Conservation (phyloP, 23 tunicate species). For the Trididemnum miniatum region DNA sequence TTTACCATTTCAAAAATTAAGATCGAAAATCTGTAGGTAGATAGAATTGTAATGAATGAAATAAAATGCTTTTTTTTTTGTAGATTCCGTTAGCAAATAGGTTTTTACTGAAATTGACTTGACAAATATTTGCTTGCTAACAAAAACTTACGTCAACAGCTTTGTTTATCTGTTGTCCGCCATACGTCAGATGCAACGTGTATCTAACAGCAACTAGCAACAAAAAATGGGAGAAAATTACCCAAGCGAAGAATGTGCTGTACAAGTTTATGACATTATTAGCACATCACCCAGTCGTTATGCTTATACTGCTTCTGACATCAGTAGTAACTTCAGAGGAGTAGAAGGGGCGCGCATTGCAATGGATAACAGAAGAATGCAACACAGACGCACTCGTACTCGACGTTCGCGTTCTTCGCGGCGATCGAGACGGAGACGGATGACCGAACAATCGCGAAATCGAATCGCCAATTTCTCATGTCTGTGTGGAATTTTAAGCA, state of each 20-base stretch:
- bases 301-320: not conserved
- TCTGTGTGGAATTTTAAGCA: not conserved
- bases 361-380: not conserved
- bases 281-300: not conserved
- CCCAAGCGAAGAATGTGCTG: not conserved
- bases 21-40: too few species aligned
- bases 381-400: too few species aligned
- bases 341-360: not conserved
- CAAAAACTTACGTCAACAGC: too few species aligned
- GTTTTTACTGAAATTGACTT: too few species aligned
- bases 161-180: too few species aligned
- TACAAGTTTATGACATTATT: not conserved
- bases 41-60: too few species aligned
- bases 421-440: not conserved
- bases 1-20: too few species aligned
- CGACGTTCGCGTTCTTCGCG: not conserved
- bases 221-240: not conserved
- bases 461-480: not conserved
- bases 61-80: too few species aligned
- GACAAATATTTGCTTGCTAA: too few species aligned
- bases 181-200: too few species aligned
- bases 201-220: too few species aligned
- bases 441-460: not conserved
- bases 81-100: too few species aligned
- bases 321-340: not conserved